Conservation (phyloP, 1,140 invertebrate genomes). For the Bombus pascuorum region DNA sequence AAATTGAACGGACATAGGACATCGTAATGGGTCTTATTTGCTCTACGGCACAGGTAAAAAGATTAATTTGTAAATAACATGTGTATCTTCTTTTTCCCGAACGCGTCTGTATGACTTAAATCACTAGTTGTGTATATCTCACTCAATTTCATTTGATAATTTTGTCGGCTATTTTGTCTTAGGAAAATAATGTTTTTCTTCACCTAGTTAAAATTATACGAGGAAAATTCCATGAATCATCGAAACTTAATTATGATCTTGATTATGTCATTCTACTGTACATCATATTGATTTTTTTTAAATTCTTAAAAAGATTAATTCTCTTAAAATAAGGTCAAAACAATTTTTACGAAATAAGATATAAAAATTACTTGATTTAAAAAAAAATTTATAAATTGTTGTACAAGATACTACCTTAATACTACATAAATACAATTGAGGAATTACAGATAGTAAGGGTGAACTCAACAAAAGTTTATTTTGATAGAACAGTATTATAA, state of each 20-base stretch:
- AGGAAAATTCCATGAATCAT: neutral
- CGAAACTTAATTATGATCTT: conserved; percentile 13
- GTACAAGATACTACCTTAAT: neutral
- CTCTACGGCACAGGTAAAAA: conserved; percentile 77
- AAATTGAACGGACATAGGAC: neutral
- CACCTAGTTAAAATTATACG: neutral
- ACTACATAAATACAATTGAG: neutral
- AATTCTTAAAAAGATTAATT: neutral
- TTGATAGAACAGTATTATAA: too few species aligned
- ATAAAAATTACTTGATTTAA: neutral
- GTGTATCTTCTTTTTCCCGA: neutral
- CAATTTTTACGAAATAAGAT: neutral
- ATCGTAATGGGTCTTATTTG: conserved; percentile 76
- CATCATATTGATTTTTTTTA: conserved; percentile 31
- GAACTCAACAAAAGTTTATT: too few species aligned
- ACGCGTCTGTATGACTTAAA: neutral
- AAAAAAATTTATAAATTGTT: neutral
- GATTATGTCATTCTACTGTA: conserved; percentile 15
- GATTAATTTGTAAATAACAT: conserved; percentile 10
- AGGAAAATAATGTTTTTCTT: neutral
- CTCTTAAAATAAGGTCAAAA: neutral
- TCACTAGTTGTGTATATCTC: neutral
- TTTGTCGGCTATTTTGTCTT: neutral
- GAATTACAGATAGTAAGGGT: too few species aligned
- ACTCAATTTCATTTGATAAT: neutral